These are phyloP conservation scores for Aspidiotus destructor DNA, from an alignment of 2,888 invertebrate species.

Conservation along the genomic window DNA sequence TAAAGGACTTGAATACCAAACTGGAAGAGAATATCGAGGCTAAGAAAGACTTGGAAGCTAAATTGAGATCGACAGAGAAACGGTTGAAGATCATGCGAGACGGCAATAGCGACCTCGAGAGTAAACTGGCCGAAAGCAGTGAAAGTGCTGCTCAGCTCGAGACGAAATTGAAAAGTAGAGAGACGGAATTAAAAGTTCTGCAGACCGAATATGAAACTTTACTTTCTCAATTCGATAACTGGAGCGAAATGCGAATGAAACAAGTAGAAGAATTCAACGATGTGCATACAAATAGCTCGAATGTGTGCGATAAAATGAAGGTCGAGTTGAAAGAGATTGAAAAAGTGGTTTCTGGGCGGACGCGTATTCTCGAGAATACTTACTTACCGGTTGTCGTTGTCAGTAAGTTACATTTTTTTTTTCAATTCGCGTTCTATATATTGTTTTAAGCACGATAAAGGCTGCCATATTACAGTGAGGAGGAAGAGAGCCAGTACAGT, in stretches of 20 bases:
- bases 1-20: constrained; percentile 4
- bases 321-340: constrained; percentile 13
- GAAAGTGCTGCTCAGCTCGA: constrained; percentile 3
- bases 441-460: too few species aligned
- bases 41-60: constrained; percentile 18
- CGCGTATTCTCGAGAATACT: constrained; percentile 21
- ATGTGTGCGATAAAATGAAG: constrained; percentile 19
- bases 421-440: too few species aligned
- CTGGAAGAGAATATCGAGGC: constrained; percentile 3
- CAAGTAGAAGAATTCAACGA: constrained; percentile 21
- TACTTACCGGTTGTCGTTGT: constrained; percentile 8
- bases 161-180: constrained; percentile 8
- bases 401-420: background rate
- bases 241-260: constrained; percentile 8
- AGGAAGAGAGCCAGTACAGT: too few species aligned
- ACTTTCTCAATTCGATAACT: constrained; percentile 11
- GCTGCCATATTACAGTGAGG: too few species aligned
- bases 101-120: constrained; percentile 16
- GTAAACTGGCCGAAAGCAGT: constrained; percentile 22
- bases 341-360: constrained; percentile 12
- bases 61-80: background rate
- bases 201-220: constrained; percentile 20
- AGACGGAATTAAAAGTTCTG: background rate
- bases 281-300: constrained; percentile 17
- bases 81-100: constrained; percentile 9